A percentile compares a stretch with the other conserved stretches of the same genome.
phyloP scores from a whole-genome alignment of 2,113 vertebrate genomes.

The Vidua macroura region DNA sequence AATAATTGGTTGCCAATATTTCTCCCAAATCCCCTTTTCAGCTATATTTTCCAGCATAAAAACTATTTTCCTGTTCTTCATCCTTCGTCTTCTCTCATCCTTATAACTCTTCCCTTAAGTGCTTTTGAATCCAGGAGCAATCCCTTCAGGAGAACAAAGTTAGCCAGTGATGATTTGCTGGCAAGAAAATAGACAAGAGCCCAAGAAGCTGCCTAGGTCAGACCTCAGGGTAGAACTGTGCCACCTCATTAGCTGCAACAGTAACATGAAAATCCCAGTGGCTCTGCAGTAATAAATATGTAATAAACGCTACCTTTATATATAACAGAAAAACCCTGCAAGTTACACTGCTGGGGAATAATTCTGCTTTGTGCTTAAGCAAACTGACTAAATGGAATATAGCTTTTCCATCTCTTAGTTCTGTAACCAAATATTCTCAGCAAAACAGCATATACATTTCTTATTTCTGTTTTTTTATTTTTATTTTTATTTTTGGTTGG shows the following conservation, averaged over 20 bases:
- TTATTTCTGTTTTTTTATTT: neutral
- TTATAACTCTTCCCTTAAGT: neutral
- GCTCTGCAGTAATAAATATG: conserved; percentile 10
- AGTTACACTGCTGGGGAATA: neutral
- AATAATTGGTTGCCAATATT: conserved; percentile 9
- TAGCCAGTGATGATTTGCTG: neutral
- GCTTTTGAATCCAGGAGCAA: neutral
- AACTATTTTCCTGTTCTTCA: neutral
- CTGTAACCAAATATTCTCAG: neutral
- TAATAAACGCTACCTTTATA: conserved; percentile 26
- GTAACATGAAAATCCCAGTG: neutral
- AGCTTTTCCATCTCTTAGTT: neutral
- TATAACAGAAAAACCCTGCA: neutral
- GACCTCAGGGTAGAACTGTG: neutral
- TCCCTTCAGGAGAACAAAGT: neutral
- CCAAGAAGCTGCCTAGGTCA: conserved; percentile 2
- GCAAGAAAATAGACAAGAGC: neutral
- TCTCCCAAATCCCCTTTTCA: neutral
- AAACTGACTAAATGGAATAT: neutral
- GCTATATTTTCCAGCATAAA: neutral
- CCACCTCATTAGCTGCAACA: neutral
- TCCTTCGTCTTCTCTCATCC: neutral
- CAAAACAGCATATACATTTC: neutral
- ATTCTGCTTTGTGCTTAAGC: neutral
- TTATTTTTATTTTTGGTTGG: neutral